phyloP scores from a whole-genome alignment of 2,113 vertebrate species.

The Orientallactaga bullata region DNA sequence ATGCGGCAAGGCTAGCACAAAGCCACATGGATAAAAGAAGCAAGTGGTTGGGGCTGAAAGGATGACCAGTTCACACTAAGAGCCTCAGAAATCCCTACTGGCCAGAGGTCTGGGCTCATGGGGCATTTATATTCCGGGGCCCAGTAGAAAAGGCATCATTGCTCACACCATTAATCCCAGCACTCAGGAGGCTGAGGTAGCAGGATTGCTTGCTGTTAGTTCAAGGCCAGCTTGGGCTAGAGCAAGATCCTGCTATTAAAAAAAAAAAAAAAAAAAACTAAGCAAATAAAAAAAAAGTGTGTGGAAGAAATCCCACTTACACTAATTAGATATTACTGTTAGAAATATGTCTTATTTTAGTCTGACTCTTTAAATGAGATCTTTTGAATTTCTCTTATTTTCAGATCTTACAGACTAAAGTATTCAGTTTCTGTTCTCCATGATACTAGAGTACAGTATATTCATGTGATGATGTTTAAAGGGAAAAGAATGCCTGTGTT shows the following conservation, averaged over 20 bases:
- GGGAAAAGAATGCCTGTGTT: slow-evolving; percentile 1
- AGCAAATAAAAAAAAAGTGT: not conserved
- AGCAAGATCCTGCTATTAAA: no score
- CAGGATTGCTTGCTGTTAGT: no score
- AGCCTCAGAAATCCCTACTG: not conserved
- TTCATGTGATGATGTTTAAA: slow-evolving; percentile 7
- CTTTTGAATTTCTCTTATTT: slow-evolving; percentile 17
- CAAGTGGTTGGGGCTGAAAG: not conserved
- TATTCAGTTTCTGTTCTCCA: not conserved
- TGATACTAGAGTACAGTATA: not conserved
- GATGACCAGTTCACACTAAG: not conserved
- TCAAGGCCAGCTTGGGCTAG: no score
- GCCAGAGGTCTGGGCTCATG: not conserved
- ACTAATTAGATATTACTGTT: not conserved
- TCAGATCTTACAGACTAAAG: not conserved
- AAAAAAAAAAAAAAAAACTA: no score
- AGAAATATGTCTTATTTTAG: not conserved
- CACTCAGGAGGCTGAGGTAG: no score
- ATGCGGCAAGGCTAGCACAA: not conserved
- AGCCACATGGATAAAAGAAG: not conserved
- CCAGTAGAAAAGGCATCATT: not conserved
- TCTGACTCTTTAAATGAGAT: not conserved
- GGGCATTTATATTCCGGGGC: not conserved
- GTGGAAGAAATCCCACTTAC: not conserved
- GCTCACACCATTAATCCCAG: no score